Evolutionary conservation across 2,888 invertebrate genomes (phyloP).

Genomic region (Lasioglossum zephyrum): DNA sequence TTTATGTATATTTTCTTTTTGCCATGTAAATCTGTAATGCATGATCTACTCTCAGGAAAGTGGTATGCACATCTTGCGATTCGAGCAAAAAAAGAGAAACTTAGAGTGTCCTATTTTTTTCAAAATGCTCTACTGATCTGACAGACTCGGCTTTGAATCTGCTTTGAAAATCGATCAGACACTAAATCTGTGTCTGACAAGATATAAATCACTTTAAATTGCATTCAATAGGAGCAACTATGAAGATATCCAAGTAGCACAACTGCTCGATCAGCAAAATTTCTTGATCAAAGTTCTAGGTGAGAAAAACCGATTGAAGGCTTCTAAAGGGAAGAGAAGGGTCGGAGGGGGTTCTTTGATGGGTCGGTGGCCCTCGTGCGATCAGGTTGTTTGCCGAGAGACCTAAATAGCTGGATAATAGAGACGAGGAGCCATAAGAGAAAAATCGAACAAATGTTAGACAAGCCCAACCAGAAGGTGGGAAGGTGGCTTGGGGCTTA

Average conservation of each 20-base stretch:
- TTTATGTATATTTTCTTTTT: neutral
- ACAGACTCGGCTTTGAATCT: neutral
- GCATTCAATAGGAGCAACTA: constrained; percentile 1
- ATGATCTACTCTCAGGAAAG: too few species aligned
- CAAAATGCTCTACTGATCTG: neutral
- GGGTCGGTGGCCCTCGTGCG: neutral
- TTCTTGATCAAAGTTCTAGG: neutral
- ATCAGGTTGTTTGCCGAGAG: neutral
- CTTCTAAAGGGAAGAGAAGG: neutral
- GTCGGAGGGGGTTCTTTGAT: neutral
- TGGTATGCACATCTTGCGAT: too few species aligned
- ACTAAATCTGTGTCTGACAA: neutral
- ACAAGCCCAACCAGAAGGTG: constrained; percentile 46
- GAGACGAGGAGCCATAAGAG: neutral
- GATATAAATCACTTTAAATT: neutral
- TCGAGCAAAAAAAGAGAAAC: neutral
- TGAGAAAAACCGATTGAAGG: neutral
- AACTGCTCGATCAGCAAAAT: neutral
- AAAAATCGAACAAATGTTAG: neutral
- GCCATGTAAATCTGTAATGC: too few species aligned
- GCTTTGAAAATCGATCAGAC: neutral
- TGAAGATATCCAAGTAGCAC: neutral
- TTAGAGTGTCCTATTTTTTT: neutral
- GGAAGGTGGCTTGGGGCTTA: constrained; percentile 77
- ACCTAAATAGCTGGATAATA: neutral